Evolutionary conservation across 2,797 vertebrate species (phyloP).

Genomic region (Tapirus indicus): DNA sequence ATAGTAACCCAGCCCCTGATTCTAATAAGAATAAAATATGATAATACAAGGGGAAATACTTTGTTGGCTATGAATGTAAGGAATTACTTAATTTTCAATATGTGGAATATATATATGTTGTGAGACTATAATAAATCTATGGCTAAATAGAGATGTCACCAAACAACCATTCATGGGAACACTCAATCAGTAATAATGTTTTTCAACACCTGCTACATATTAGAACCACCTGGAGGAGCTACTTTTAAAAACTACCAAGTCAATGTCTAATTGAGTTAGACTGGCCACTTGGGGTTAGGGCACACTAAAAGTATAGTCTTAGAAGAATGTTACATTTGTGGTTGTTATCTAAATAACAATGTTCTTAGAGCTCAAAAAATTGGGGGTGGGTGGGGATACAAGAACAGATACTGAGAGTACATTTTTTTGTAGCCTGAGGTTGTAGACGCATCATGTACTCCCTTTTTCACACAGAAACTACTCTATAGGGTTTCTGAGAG

Average conservation of each 20-base stretch:
- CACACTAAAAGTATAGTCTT: not conserved
- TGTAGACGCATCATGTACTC: not conserved
- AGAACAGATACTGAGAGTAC: not conserved
- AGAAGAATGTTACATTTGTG: not conserved
- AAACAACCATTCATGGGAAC: not conserved
- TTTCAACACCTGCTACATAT: not conserved
- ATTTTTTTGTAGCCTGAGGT: not conserved
- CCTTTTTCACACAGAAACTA: not conserved
- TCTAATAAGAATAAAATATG: not conserved
- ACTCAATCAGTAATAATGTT: not conserved
- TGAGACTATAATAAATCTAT: not conserved
- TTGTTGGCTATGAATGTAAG: not conserved
- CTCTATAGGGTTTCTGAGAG: not conserved
- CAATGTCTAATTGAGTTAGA: not conserved
- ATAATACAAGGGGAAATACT: not conserved
- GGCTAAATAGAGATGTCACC: not conserved
- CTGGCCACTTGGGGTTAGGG: not conserved
- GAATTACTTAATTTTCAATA: constrained; percentile 10
- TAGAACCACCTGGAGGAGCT: not conserved
- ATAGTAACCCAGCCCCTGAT: not conserved
- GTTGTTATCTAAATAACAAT: not conserved
- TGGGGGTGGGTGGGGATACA: not conserved
- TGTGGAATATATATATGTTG: not conserved
- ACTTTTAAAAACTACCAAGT: not conserved
- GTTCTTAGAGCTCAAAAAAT: not conserved